Conservation (phyloP, 2,888 invertebrate genomes). For the Octonoba sinensis region DNA sequence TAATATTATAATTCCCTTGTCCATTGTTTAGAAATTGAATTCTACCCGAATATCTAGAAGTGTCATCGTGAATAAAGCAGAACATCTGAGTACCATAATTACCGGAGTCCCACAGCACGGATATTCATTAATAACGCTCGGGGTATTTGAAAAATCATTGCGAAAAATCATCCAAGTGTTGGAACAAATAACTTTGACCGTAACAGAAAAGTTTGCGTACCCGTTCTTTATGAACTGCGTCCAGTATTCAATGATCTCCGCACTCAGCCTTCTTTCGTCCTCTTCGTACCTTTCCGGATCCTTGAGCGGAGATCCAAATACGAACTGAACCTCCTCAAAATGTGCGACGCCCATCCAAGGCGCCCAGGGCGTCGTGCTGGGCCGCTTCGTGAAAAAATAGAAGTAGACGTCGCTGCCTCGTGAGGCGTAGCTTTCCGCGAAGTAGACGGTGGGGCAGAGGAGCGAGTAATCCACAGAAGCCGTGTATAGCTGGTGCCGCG, state of each 20-base stretch:
- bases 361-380: constrained; percentile 38
- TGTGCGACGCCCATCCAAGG: constrained; percentile 53
- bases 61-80: too few species aligned
- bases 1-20: too few species aligned
- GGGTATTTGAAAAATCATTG: too few species aligned
- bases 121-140: too few species aligned
- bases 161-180: too few species aligned
- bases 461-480: constrained; percentile 38
- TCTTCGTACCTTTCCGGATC: constrained; percentile 6
- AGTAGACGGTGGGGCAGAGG: constrained; percentile 46
- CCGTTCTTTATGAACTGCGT: constrained; percentile 19
- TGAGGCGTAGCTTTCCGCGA: constrained; percentile 41
- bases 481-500: constrained; percentile 28
- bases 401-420: constrained; percentile 32
- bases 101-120: too few species aligned
- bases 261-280: constrained; percentile 6
- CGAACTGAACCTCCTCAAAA: constrained; percentile 42
- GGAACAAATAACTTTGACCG: too few species aligned
- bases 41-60: too few species aligned
- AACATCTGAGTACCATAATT: too few species aligned
- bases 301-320: constrained; percentile 41
- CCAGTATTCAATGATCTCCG: constrained; percentile 19
- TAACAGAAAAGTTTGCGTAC: background rate
- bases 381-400: constrained; percentile 45
- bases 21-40: too few species aligned